Evolutionary conservation across 2,888 invertebrate species (phyloP), one percentile per base, ranked within the genome.

Genomic region (Tenthredo mesomela): DNA sequence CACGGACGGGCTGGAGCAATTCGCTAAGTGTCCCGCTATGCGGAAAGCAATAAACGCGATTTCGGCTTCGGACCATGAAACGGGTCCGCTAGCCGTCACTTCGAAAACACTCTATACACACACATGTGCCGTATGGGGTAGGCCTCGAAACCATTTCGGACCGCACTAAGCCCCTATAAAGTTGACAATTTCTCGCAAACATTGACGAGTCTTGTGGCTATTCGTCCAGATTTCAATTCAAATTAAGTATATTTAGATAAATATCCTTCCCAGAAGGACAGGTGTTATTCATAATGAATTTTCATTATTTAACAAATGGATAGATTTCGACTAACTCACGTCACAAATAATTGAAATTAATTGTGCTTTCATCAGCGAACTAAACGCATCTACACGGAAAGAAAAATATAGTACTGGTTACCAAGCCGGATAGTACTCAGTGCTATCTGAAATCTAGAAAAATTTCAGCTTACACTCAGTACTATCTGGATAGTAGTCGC

Each of bases 1-100:
- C 61, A 80, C n/a, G 80, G 40, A 61, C 12, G 43, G 61, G 40
- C 21, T 58, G 80, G 25, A 37, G 61, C 80, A 80, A 80, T 80
- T 80, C 80, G 80, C 80, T 80, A 80, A 80, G 80, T 80, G 80
- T 80, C 80, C 61, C 40, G 80, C 80, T 80, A 80, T 80, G 80
- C 80, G 80, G 61, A 61, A 80, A 58, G 80, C 80, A 58, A 80
- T 80, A 80, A 80, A 80, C 80, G 80, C 80, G 58, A 80, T 80
- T 80, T 80, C 80, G 40, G 40, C 61, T 61, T 61, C 80, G 61
- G 80, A 61, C 50, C 61, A 61, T 61, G 61, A 80, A 80, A 80
- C 80, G 33, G 77, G 77, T 54, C 77, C 25, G 18, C 77, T 54
- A 10, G 54, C 77, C 77, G 29, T 77, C 77, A 77, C 77, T 54